Base-by-base conservation (phyloP, 2,888 invertebrate species). In the Rhyacophila evoluta region DNA sequence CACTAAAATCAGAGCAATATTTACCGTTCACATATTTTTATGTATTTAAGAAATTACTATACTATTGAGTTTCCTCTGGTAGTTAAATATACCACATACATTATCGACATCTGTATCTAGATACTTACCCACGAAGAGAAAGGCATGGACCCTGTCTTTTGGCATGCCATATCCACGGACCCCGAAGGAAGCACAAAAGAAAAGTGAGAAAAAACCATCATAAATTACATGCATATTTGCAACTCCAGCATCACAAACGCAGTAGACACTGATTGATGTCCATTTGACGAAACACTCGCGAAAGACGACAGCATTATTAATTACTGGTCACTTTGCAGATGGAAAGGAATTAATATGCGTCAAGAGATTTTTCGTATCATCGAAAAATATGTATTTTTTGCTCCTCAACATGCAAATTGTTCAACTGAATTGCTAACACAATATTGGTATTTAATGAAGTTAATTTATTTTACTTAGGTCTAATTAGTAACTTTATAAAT, bases 71-170 rank as follows among this genome's bases (percentile, higher is more conserved):
- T n/a, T n/a, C n/a, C n/a, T n/a, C n/a, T n/a, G n/a, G n/a, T n/a
- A n/a, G n/a, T n/a, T n/a, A n/a, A n/a, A n/a, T n/a, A n/a, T n/a
- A n/a, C n/a, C n/a, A n/a, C n/a, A n/a, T n/a, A n/a, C n/a, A n/a
- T n/a, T n/a, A n/a, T n/a, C n/a, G n/a, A n/a, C n/a, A n/a, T n/a
- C n/a, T n/a, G n/a, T n/a, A n/a, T n/a, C n/a, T 33, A 33, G 29
- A 29, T 75, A 85, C 91, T 91, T 92, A 93, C 93, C 93, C 93
- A 93, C 88, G 91, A 91, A 85, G 93, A 93, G 88, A 93, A 93
- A 86, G 93, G 93, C 90, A 93, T 92, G 87, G 92, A 92, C 91
- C 93, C 93, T 91, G 92, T 91, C 93, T 93, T 90, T 88, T 89
- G 85, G 75, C 80, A 80, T 80, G 78, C 77, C 80, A 77, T 67